Evolutionary conservation across 2,888 invertebrate genomes (phyloP).

Genomic region (Mechanitis mazaeus): DNA sequence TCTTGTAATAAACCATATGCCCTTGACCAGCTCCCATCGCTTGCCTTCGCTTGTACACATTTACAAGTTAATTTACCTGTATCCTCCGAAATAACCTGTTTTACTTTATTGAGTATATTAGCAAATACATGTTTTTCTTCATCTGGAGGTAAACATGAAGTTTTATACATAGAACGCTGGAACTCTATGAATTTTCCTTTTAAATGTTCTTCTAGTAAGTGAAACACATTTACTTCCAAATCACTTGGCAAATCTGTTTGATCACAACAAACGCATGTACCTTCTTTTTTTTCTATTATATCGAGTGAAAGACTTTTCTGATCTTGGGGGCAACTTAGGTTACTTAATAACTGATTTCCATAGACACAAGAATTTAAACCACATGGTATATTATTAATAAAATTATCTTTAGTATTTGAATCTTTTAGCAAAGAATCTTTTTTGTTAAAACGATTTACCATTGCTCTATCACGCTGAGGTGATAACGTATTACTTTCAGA

Average conservation of each 20-base stretch:
- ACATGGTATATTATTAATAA: background rate
- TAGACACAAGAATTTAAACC: slow-evolving; percentile 3
- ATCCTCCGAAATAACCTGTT: slow-evolving; percentile 51
- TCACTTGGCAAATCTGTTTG: slow-evolving; percentile 43
- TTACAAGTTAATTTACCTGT: slow-evolving; percentile 46
- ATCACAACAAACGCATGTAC: slow-evolving; percentile 50
- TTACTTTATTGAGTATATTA: slow-evolving; percentile 51
- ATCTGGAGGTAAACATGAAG: slow-evolving; percentile 41
- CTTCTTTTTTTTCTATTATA: slow-evolving; percentile 9
- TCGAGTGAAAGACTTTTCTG: background rate
- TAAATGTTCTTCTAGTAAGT: slow-evolving; percentile 57
- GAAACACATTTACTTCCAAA: slow-evolving; percentile 60
- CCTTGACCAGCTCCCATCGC: slow-evolving; percentile 57
- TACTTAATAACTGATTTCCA: slow-evolving; percentile 1
- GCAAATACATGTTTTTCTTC: slow-evolving; percentile 52
- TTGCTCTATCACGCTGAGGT: no score
- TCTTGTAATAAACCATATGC: slow-evolving; percentile 62
- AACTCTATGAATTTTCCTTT: slow-evolving; percentile 51
- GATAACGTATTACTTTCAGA: slow-evolving; percentile 12
- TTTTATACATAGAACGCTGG: slow-evolving; percentile 41
- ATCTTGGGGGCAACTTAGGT: background rate
- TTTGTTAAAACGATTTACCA: slow-evolving; percentile 1
- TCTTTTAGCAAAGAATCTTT: slow-evolving; percentile 10
- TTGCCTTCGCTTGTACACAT: slow-evolving; percentile 35
- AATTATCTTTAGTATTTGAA: background rate